phyloP scores from a whole-genome alignment of 2,888 invertebrate species.

The Drosophila formosana region DNA sequence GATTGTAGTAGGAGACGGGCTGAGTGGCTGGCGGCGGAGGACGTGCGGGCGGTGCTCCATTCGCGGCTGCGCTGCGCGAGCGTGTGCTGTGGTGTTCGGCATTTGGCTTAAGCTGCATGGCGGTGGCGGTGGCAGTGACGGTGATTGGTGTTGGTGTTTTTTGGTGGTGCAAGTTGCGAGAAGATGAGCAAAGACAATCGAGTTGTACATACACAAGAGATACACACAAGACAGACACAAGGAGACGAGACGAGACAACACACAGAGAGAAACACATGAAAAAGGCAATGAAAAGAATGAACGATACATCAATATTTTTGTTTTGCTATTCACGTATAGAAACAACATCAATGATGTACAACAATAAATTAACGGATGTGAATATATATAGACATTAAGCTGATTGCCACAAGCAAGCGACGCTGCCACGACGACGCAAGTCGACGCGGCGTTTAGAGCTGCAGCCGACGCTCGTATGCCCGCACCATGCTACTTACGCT shows the following conservation, averaged over 20 bases:
- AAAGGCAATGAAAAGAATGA: conserved; percentile 62
- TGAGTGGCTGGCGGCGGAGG: conserved; percentile 64
- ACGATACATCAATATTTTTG: conserved; percentile 46
- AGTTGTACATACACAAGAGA: conserved; percentile 28
- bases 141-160: conserved; percentile 56
- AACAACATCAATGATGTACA: conserved; percentile 23
- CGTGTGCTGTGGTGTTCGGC: conserved; percentile 74
- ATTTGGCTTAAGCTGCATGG: conserved; percentile 82
- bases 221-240: conserved; percentile 29
- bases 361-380: not conserved
- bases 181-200: conserved; percentile 49
- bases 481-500: conserved; percentile 86
- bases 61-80: conserved; percentile 39
- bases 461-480: conserved; percentile 67
- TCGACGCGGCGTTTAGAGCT: conserved; percentile 29
- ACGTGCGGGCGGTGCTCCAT: conserved; percentile 63
- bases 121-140: conserved; percentile 47
- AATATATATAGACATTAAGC: conserved; percentile 4
- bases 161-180: conserved; percentile 50
- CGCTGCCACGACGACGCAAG: not conserved
- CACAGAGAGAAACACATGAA: conserved; percentile 50
- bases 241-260: conserved; percentile 24
- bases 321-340: conserved; percentile 7
- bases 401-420: conserved; percentile 17
- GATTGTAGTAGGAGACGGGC: conserved; percentile 79